phyloP scores from a whole-genome alignment of 2,113 vertebrate species.

The Heteronetta atricapilla region DNA sequence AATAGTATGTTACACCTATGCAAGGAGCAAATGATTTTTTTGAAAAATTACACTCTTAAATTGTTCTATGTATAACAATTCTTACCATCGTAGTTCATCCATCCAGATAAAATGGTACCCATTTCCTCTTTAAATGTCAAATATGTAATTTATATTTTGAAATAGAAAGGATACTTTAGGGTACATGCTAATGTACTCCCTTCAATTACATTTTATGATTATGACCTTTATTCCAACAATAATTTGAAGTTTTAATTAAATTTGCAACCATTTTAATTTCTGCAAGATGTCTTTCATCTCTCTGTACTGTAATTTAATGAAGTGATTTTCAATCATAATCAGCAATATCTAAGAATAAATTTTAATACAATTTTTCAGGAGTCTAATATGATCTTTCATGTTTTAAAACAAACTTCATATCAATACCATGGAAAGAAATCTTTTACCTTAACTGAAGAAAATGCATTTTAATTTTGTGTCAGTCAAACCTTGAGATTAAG shows the following conservation, averaged over 20 bases:
- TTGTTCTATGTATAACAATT: constrained; percentile 22
- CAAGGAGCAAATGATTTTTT: constrained; percentile 43
- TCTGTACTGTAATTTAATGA: constrained; percentile 64
- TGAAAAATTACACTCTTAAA: constrained; percentile 33
- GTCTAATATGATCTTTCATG: not conserved
- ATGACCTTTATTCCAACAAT: constrained; percentile 73
- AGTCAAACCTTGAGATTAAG: not conserved
- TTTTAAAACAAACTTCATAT: constrained; percentile 21
- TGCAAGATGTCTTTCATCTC: constrained; percentile 64
- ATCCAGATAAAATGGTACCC: constrained; percentile 46
- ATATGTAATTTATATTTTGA: constrained; percentile 52
- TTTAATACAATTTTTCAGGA: constrained; percentile 39
- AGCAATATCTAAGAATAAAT: constrained; percentile 46
- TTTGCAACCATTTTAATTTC: constrained; percentile 60
- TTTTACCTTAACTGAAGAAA: not conserved
- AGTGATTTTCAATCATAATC: constrained; percentile 62
- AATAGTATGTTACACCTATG: not conserved
- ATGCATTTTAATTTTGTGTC: not conserved
- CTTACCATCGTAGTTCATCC: constrained; percentile 27
- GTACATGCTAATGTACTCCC: constrained; percentile 61
- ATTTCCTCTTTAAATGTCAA: constrained; percentile 67
- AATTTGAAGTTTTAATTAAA: constrained; percentile 79
- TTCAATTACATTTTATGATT: constrained; percentile 73
- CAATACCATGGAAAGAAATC: not conserved
- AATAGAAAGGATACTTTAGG: constrained; percentile 56